Evolutionary conservation across 2,797 vertebrate genomes (phyloP).

Genomic region (Halcyon leucocephala): DNA sequence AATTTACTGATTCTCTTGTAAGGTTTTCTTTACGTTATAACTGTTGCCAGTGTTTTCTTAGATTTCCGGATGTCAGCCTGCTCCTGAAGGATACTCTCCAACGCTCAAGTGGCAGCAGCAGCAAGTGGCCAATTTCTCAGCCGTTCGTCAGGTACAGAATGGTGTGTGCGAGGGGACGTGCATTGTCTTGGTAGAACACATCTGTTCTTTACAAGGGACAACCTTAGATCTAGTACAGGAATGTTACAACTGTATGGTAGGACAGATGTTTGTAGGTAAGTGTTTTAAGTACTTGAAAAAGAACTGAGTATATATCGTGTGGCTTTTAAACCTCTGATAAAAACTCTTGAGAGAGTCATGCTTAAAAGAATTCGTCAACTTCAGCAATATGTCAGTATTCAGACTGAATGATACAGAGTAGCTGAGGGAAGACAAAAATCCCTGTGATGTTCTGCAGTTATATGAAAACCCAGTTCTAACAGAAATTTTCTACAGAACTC

Average conservation of each 20-base stretch:
- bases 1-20: neutral
- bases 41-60: conserved; percentile 69
- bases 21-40: conserved; percentile 15
- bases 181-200: neutral
- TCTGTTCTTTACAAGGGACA: accelerated
- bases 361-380: neutral
- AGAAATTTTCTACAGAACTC: neutral
- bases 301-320: neutral
- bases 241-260: neutral
- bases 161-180: neutral
- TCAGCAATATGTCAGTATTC: neutral
- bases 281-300: neutral
- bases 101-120: conserved; percentile 92
- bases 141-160: conserved; percentile 88
- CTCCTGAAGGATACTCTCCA: conserved; percentile 91
- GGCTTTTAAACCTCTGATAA: neutral
- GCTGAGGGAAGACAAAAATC: neutral
- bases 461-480: neutral
- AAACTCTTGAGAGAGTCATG: neutral
- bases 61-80: conserved; percentile 91
- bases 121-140: conserved; percentile 92
- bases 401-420: neutral
- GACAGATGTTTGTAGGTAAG: neutral
- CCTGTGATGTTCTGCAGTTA: neutral
- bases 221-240: neutral